Conservation (phyloP, 2,888 invertebrate genomes). For the Gymnoscelis rufifasciata region DNA sequence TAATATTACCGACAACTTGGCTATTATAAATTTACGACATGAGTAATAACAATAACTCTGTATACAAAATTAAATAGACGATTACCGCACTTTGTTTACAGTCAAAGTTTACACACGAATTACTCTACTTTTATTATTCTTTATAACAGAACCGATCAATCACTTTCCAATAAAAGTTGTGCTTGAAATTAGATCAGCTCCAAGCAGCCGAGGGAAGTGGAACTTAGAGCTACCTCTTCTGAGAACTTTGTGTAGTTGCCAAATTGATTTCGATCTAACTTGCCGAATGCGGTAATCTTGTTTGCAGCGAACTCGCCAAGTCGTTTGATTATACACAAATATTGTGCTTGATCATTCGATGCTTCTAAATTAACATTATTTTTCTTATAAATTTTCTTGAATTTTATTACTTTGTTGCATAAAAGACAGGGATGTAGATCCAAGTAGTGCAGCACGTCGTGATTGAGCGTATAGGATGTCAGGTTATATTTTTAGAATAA, state of each 20-base stretch:
- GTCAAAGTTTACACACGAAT: not conserved
- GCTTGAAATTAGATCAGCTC: slow-evolving; percentile 27
- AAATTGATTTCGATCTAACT: slow-evolving; percentile 59
- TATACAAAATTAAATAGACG: not conserved
- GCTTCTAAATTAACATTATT: too few relatives aligned
- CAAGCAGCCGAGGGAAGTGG: slow-evolving; percentile 19
- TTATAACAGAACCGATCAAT: slow-evolving; percentile 12
- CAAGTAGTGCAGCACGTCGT: too few relatives aligned
- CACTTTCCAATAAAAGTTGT: slow-evolving; percentile 17
- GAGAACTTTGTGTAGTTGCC: slow-evolving; percentile 48
- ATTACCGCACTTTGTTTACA: not conserved
- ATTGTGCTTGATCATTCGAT: not conserved
- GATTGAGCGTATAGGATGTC: too few relatives aligned
- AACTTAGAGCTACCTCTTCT: slow-evolving; percentile 32
- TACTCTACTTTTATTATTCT: not conserved
- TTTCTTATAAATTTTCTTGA: too few relatives aligned
- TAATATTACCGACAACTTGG: not conserved
- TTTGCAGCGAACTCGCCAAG: slow-evolving; percentile 36
- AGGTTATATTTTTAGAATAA: too few relatives aligned
- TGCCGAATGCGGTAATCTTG: slow-evolving; percentile 48
- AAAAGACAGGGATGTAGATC: too few relatives aligned
- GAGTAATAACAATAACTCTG: not conserved
- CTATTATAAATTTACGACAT: not conserved
- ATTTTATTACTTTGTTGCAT: too few relatives aligned
- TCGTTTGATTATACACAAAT: slow-evolving; percentile 20